Evolutionary conservation across 2,888 invertebrate genomes (phyloP).

Genomic region (Chloromyia formosa): DNA sequence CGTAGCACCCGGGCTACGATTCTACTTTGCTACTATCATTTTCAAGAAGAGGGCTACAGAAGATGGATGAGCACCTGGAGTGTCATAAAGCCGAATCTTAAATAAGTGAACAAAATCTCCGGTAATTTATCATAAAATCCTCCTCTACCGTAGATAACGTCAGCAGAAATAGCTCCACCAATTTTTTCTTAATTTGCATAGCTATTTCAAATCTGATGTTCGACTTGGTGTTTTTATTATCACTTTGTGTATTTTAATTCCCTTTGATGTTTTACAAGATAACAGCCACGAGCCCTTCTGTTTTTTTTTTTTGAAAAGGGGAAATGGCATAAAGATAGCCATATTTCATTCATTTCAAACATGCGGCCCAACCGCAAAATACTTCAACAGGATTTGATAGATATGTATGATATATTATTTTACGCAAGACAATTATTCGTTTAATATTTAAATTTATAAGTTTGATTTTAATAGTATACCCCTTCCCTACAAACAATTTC

Average conservation of each 20-base stretch:
- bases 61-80: conserved; percentile 49
- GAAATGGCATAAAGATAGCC: conserved; percentile 4
- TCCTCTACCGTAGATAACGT: conserved; percentile 58
- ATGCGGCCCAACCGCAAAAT: no score
- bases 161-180: conserved; percentile 64
- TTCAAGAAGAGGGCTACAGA: conserved; percentile 1
- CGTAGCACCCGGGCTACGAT: no score
- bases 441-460: no score
- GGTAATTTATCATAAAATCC: conserved; percentile 49
- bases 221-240: conserved; percentile 49
- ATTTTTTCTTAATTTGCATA: conserved; percentile 59
- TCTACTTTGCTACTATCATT: no score
- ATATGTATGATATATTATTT: no score
- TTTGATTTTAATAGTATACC: no score
- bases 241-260: conserved; percentile 50
- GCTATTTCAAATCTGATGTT: conserved; percentile 52
- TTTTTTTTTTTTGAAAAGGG: not conserved
- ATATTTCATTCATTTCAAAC: no score
- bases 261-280: conserved; percentile 48
- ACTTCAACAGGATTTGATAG: no score
- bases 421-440: no score
- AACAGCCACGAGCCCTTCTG: not conserved
- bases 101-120: conserved; percentile 49
- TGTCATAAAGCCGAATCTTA: conserved; percentile 48
- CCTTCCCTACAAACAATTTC: no score